These are phyloP conservation scores for Indri indri DNA, from an alignment of 2,113 vertebrate genomes.

Conservation along the genomic window DNA sequence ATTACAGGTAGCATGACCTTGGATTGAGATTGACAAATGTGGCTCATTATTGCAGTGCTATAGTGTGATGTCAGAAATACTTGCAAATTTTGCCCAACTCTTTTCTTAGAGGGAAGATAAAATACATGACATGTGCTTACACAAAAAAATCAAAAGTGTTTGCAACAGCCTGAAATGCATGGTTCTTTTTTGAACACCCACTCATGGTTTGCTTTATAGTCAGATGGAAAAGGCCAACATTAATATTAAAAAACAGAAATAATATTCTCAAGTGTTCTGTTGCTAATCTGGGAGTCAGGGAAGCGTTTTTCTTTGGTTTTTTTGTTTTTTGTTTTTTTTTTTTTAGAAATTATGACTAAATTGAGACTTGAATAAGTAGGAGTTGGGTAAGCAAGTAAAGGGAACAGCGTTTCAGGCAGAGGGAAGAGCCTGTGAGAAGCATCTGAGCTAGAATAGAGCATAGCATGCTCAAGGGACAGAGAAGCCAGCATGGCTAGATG, in stretches of 20 bases:
- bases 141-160: constrained; percentile 41
- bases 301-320: not conserved
- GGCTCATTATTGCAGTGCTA: not conserved
- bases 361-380: not conserved
- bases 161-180: not conserved
- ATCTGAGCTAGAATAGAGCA: not conserved
- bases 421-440: not conserved
- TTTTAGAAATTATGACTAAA: constrained; percentile 14
- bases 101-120: constrained; percentile 23
- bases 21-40: not conserved
- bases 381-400: not conserved
- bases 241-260: constrained; percentile 4
- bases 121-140: not conserved
- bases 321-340: too few relatives aligned
- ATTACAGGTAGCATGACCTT: not conserved
- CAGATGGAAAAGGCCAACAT: not conserved
- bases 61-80: not conserved
- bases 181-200: constrained; percentile 56
- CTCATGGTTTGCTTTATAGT: constrained; percentile 50
- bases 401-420: not conserved
- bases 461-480: not conserved
- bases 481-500: not conserved
- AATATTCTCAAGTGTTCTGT: constrained; percentile 2
- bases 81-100: not conserved
- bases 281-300: not conserved